phyloP scores from a whole-genome alignment of 2,888 invertebrate genomes.

The Leptarthrus brevirostris region DNA sequence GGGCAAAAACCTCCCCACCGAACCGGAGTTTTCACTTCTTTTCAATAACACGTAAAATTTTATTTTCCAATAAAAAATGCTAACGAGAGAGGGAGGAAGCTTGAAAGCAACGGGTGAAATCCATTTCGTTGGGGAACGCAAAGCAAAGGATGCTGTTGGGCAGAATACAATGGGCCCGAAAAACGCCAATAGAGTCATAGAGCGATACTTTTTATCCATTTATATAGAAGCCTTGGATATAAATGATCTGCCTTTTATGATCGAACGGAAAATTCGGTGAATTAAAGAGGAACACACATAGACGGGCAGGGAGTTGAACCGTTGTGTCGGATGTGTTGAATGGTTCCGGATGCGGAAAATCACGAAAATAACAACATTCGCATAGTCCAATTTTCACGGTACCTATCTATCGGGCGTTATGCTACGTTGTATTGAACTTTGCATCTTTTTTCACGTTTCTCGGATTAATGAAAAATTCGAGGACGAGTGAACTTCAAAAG shows the following conservation, averaged over 20 bases:
- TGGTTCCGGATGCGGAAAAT: constrained; percentile 12
- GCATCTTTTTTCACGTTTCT: neutral
- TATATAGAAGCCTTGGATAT: constrained; percentile 30
- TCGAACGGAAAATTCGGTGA: constrained; percentile 32
- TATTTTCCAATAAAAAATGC: constrained; percentile 44
- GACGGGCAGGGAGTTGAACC: neutral
- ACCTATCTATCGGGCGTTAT: neutral
- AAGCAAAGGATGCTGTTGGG: neutral
- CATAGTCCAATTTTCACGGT: constrained; percentile 4
- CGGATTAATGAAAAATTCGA: neutral
- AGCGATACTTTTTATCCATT: neutral
- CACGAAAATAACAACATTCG: constrained; percentile 21
- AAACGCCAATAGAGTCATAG: neutral
- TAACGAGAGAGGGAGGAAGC: constrained; percentile 4
- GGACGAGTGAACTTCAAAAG: neutral
- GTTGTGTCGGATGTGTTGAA: neutral
- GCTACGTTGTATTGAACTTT: too few species aligned
- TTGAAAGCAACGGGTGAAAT: constrained; percentile 10
- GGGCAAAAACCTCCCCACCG: neutral
- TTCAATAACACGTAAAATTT: constrained; percentile 47
- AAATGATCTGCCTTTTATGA: constrained; percentile 42
- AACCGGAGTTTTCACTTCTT: constrained; percentile 10
- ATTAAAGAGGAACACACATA: constrained; percentile 28
- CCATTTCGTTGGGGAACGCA: constrained; percentile 25
- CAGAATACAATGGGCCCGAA: neutral